Conservation (phyloP, 2,797 vertebrate genomes). For the Lagodon rhomboides region DNA sequence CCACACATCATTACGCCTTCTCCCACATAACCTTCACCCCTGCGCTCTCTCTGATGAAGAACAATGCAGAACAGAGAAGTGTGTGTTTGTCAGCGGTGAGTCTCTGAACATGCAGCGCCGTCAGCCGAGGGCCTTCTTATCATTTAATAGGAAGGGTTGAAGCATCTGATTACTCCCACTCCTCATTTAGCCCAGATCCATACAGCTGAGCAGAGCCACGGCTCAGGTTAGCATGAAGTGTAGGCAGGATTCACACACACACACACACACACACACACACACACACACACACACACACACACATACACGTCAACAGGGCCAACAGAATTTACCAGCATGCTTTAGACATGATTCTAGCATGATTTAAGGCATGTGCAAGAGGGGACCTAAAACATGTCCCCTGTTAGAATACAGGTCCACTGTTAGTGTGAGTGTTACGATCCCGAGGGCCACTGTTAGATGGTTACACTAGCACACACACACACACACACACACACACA, state of each 20-base stretch:
- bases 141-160: conserved; percentile 72
- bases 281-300: conserved; percentile 1
- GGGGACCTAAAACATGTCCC: no score
- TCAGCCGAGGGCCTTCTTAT: conserved; percentile 66
- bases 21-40: conserved; percentile 62
- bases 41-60: conserved; percentile 54
- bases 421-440: no score
- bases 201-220: conserved; percentile 39
- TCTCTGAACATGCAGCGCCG: conserved; percentile 60
- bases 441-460: no score
- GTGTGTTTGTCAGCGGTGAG: conserved; percentile 48
- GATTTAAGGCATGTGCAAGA: no score
- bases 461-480: no score
- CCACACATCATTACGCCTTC: conserved; percentile 57
- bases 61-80: conserved; percentile 50
- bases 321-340: no score
- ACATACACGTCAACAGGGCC: no score
- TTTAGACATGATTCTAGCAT: no score
- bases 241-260: conserved; percentile 20
- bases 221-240: conserved; percentile 25
- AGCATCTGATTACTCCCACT: conserved; percentile 60
- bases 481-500: background rate
- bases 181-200: conserved; percentile 61
- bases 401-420: no score
- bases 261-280: background rate